Evolutionary conservation across 2,797 vertebrate species (phyloP), one percentile per base, ranked within the genome.

Genomic region (Sebastolobus alascanus): DNA sequence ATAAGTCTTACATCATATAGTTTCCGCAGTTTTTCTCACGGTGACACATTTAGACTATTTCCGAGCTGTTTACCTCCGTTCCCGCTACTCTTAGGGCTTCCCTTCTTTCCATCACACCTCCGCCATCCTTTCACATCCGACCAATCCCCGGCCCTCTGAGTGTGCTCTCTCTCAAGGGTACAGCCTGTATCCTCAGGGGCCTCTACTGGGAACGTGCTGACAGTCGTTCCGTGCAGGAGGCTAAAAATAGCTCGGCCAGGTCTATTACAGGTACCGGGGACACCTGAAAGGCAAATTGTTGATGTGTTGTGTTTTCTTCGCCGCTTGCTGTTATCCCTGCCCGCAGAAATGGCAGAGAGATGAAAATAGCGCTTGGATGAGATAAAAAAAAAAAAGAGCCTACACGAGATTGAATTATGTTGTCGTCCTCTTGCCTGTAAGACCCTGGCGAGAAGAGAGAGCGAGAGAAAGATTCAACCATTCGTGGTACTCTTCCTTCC

Each of bases 231-330:
- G 72, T 82, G 81, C 77, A 25, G 35, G 13, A 52, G 54, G 70
- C 90, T 95, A 94, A 93, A 94, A 92, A 94, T 94, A 94, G 86
- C 66, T 3, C 1, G 37, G 7, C 31, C 31, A 83, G 87, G 89
- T 89, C 83, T 92, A 86, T 93, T 92, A 77, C 93, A 94, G 92
- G 91, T 95, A 93, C 75, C 77, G 33, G 78, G 90, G 92, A 92
- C 93, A 90, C 85, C 89, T 93, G 90, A 90, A 93, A 94, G 92
- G 93, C 94, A 84, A 93, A 87, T 54, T 54, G 52, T 68, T 77
- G 79, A 80, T 66, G 84, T 71, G 76, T 58, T 74, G 29, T 77
- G 64, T 83, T 78, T 73, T 77, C 25, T 77, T 77, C 40, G 56
- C 68, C 59, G 63, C 60, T 78, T 64, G 56, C 71, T 40, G 38